Base-by-base conservation (phyloP, 2,113 vertebrate species). In the Canis aureus region DNA sequence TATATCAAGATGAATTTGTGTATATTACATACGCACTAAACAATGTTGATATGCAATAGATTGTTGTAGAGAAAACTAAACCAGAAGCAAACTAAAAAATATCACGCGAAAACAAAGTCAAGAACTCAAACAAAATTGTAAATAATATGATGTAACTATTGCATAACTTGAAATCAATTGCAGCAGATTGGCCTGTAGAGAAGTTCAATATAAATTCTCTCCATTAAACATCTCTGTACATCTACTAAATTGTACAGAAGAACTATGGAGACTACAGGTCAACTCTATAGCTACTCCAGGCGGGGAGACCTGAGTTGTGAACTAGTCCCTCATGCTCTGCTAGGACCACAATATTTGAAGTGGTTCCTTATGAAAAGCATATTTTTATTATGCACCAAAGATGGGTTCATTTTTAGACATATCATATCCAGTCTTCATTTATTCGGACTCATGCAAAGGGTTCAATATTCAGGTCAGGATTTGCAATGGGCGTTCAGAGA, bases 251-350 rank as follows among this genome's bases (percentile, higher is more conserved):
- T 89, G 13, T 8, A 25, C 1, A n/a, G 11, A 82, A 81, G 29
- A 16, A 23, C 12, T 16, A 3, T 17, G 59, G 32, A 35, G 5
- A 27, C 19, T 62, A 2, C 8, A 78, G 8, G 11, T 69, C 20
- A 20, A 13, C 10, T 4, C 4, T 55, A 13, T 8, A 53, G 2
- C 16, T 69, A 4, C 69, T 60, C 23, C 5, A 3, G 16, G 7
- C 38, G 2, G 27, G 15, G 1, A 64, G 2, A 51, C 11, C 3
- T 13, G 27, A 62, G 22, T 22, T 83, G 64, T 15, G 5, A 64
- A 23, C 57, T 20, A 3, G 8, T 82, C 32, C n/a, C 20, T 10
- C 1, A 0, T 16, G 35, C 20, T 8, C 6, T 38, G 7, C 10
- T 9, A 29, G 6, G 3, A 35, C 1, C 19, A 23, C 29, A 19